Conservation (phyloP, 2,797 vertebrate genomes). For the Phoebastria nigripes region DNA sequence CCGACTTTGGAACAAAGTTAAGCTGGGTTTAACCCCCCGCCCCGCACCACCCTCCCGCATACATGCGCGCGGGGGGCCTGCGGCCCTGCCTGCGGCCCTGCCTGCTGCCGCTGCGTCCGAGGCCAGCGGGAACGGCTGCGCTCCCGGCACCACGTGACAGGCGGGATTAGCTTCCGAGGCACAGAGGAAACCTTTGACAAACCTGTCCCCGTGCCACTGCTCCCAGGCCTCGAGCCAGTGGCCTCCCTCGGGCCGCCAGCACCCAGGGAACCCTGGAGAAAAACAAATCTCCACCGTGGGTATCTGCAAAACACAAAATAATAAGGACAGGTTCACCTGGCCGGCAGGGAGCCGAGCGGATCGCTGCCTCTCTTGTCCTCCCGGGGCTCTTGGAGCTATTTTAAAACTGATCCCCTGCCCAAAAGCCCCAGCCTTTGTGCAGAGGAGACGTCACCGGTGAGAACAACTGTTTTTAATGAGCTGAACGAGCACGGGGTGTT, state of each 20-base stretch:
- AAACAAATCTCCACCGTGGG: rapidly evolving
- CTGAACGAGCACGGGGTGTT: background rate
- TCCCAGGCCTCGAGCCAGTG: background rate
- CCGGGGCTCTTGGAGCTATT: background rate
- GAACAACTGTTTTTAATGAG: background rate
- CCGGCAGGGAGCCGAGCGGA: background rate
- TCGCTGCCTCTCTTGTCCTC: background rate
- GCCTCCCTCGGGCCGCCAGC: background rate
- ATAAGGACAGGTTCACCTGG: background rate
- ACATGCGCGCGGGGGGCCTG: background rate
- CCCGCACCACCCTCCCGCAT: rapidly evolving
- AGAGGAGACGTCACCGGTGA: background rate
- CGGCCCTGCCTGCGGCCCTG: background rate
- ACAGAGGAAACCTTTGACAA: background rate
- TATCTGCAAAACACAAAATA: background rate
- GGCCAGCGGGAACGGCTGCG: background rate
- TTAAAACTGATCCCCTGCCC: background rate
- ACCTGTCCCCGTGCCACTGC: background rate
- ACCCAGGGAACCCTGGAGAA: background rate
- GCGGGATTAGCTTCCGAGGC: background rate
- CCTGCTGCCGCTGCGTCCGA: background rate
- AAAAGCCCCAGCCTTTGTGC: background rate
- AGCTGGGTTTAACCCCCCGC: background rate
- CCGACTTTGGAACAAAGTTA: rapidly evolving
- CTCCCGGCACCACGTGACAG: background rate